Conservation (phyloP, 2,797 vertebrate genomes). For the Hydrocynus forskahlii region DNA sequence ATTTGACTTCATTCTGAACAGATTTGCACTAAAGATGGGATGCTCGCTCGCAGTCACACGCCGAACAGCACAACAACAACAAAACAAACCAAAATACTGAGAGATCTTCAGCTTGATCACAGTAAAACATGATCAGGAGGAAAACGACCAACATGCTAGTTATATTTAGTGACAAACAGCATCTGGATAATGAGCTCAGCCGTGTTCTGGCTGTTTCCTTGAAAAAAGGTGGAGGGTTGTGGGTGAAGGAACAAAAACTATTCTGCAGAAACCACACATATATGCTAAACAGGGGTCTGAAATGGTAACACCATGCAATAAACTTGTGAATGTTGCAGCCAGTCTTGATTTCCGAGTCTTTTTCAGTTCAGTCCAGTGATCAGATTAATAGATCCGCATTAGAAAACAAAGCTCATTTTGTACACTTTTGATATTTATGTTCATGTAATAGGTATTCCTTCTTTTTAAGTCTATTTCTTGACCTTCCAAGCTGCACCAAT, state of each 20-base stretch:
- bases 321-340: conserved; percentile 62
- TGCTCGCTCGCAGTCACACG: conserved; percentile 35
- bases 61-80: conserved; percentile 61
- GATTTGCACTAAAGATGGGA: conserved; percentile 83
- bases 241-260: conserved; percentile 33
- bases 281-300: conserved; percentile 45
- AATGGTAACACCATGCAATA: conserved; percentile 63
- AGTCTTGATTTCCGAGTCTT: conserved; percentile 42
- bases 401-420: background rate
- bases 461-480: background rate
- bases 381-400: background rate
- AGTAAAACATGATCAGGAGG: conserved; percentile 28
- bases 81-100: conserved; percentile 49
- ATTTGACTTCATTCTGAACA: conserved; percentile 58
- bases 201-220: conserved; percentile 55
- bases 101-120: conserved; percentile 20
- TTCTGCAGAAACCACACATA: conserved; percentile 32
- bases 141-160: conserved; percentile 26
- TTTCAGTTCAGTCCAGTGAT: background rate
- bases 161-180: conserved; percentile 25
- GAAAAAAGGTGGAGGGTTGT: conserved; percentile 52
- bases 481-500: background rate
- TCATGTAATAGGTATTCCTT: background rate
- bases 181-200: conserved; percentile 22
- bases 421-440: background rate